Evolutionary conservation across 1,140 invertebrate species (phyloP).

Genomic region (Diorhabda sublineata): DNA sequence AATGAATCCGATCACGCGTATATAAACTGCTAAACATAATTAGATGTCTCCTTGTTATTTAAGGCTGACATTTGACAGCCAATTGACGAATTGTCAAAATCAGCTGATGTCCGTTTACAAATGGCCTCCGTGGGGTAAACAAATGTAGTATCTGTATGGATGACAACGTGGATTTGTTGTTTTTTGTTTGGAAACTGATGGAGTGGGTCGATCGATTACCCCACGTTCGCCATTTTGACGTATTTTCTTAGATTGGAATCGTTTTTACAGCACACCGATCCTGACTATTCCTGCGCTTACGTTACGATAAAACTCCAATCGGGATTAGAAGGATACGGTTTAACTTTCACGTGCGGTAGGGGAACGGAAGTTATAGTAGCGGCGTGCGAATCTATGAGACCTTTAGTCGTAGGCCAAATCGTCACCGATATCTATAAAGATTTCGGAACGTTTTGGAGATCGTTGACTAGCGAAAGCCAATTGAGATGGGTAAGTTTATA

Average conservation of each 20-base stretch:
- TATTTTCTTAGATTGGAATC: not conserved
- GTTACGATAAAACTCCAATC: constrained; percentile 67
- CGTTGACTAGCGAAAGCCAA: constrained; percentile 81
- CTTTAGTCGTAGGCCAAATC: constrained; percentile 62
- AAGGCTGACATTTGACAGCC: too few relatives aligned
- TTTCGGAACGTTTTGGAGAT: constrained; percentile 75
- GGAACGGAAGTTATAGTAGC: constrained; percentile 81
- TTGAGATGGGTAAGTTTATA: constrained; percentile 74
- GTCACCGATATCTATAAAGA: constrained; percentile 67
- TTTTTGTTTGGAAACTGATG: too few relatives aligned
- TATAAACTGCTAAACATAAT: too few relatives aligned
- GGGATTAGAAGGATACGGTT: constrained; percentile 66
- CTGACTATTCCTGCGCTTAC: constrained; percentile 88
- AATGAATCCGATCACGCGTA: too few relatives aligned
- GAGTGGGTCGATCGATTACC: too few relatives aligned
- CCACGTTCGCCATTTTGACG: too few relatives aligned
- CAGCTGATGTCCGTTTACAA: too few relatives aligned
- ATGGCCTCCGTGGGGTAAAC: too few relatives aligned
- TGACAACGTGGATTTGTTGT: too few relatives aligned
- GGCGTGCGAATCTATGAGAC: constrained; percentile 66
- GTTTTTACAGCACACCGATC: constrained; percentile 70
- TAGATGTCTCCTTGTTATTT: too few relatives aligned
- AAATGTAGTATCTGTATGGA: too few relatives aligned
- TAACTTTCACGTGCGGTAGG: constrained; percentile 81
- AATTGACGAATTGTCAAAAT: too few relatives aligned